Base-by-base conservation (phyloP, 2,113 vertebrate species). In the Strigops habroptila region DNA sequence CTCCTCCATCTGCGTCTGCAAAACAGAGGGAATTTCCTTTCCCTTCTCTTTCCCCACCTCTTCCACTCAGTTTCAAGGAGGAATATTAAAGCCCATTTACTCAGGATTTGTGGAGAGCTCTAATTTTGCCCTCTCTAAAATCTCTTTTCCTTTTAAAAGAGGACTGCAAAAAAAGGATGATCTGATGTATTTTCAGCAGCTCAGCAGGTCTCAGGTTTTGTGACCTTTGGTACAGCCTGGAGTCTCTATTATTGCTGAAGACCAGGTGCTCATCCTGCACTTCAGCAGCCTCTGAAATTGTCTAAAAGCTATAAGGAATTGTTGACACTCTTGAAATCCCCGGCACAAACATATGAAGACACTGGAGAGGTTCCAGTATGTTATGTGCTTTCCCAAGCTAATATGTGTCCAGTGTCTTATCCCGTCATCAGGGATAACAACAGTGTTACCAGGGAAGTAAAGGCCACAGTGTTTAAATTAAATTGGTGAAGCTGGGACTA, bases 1-100 rank as follows among this genome's bases (percentile, higher is more conserved):
- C 39, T 89, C 33, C 91, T 93, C 92, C 86, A 94, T 93, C 92
- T 95, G 95, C 0, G 0, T 57, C 86, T 43, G 21, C 1, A 10
- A 85, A 95, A 77, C 39, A 60, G 77, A 65, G 46, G 91, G 91
- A 92, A 90, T 95, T 73, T 91, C 74, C 95, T 82, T 60, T 64
- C 78, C n/a, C n/a, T 80, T 82, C 43, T 79, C 81, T 64, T 92
- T 82, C 63, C 59, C 70, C 21, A 48, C 49, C 37, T 67, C 74
- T 91, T 82, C 63, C 59, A 89, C 91, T 95, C 90, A 35, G 17
- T 82, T 95, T 89, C 63, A 70, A 84, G 57, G 43, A 68, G 75
- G n/a, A 87, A 75, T 84, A 89, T 86, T 71, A 82, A 92, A 79
- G 23, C 24, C 27, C 44, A 5, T 92, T 84, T 84, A 84, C 74